A percentile compares a stretch with the other conserved stretches of the same genome.
Conservation (phyloP, 2,888 invertebrate species). For the Watsonalla binaria region DNA sequence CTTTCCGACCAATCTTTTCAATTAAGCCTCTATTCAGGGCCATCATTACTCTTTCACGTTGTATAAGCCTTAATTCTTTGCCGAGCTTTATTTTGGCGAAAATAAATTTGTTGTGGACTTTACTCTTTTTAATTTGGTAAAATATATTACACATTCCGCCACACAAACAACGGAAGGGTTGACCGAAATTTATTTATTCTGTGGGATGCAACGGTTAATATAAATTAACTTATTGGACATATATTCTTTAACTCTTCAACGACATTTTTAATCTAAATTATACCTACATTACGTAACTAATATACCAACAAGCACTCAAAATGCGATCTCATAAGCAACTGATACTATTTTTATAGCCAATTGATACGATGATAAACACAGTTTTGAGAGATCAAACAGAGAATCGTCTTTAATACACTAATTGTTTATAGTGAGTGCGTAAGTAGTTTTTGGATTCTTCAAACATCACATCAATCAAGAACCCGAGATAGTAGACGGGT, state of each 20-base stretch:
- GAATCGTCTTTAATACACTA: conserved; percentile 10
- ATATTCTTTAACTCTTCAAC: too few species aligned
- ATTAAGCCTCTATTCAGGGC: conserved; percentile 4
- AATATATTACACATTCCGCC: conserved; percentile 9
- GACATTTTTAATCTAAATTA: too few species aligned
- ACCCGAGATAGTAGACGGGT: conserved; percentile 16
- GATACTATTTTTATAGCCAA: background rate
- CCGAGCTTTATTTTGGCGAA: conserved; percentile 6
- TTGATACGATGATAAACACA: background rate
- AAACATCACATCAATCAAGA: conserved; percentile 37
- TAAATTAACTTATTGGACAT: too few species aligned
- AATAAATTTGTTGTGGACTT: conserved; percentile 3
- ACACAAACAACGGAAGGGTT: conserved; percentile 24
- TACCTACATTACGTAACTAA: too few species aligned
- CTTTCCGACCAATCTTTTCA: background rate
- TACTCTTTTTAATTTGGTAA: background rate
- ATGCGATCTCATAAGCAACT: background rate
- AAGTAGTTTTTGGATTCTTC: conserved; percentile 17
- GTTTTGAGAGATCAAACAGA: conserved; percentile 1
- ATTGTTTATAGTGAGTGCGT: conserved; percentile 10
- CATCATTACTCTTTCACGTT: background rate
- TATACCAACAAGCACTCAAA: background rate
- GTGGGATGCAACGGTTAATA: too few species aligned
- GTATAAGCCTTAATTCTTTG: conserved; percentile 5
- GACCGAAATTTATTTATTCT: conserved; percentile 29